phyloP scores from a whole-genome alignment of 2,113 vertebrate genomes.

The Elaphurus davidianus region DNA sequence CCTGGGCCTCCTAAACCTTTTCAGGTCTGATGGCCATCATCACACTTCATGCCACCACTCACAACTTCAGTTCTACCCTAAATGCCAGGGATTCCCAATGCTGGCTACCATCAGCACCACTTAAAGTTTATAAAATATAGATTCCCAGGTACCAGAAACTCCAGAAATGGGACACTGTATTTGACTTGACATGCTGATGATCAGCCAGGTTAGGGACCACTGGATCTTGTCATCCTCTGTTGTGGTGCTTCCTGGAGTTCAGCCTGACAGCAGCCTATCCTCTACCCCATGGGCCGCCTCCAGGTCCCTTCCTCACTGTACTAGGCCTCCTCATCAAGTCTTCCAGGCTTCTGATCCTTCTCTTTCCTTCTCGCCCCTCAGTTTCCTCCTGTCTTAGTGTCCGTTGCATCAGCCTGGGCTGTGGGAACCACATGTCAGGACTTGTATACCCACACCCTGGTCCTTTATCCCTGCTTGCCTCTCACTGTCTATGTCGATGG shows the following conservation, averaged over 20 bases:
- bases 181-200: background rate
- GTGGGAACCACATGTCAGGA: background rate
- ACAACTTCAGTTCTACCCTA: background rate
- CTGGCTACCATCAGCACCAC: no score
- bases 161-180: background rate
- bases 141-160: background rate
- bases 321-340: background rate
- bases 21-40: background rate
- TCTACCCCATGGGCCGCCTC: no score
- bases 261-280: background rate
- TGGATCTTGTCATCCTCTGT: background rate
- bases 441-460: background rate
- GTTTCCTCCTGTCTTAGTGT: background rate
- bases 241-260: background rate
- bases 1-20: background rate
- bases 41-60: background rate
- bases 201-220: background rate
- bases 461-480: background rate
- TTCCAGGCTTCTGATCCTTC: background rate
- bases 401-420: background rate
- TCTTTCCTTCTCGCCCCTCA: no score
- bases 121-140: background rate
- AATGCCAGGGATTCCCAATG: background rate
- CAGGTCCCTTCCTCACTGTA: background rate
- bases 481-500: background rate